These are phyloP conservation scores for Caranx ignobilis DNA, from an alignment of 2,113 vertebrate genomes.

Conservation along the genomic window DNA sequence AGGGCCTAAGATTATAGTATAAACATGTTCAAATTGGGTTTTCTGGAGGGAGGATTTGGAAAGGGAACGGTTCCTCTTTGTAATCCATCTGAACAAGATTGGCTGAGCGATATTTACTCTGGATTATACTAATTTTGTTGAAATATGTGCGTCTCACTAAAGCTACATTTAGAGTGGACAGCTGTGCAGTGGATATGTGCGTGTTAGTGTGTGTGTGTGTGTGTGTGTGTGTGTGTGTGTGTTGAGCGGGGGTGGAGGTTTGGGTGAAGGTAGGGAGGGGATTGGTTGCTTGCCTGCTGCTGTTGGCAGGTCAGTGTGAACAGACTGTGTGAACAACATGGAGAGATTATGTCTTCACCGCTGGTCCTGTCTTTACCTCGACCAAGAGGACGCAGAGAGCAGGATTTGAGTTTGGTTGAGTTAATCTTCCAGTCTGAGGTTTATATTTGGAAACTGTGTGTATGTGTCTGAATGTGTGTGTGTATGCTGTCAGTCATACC, in stretches of 20 bases:
- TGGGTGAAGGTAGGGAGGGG: constrained; percentile 13
- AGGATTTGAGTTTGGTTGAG: constrained; percentile 68
- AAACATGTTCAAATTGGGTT: constrained; percentile 2
- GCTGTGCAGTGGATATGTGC: constrained; percentile 43
- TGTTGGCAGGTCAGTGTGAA: constrained; percentile 76
- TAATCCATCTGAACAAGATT: constrained; percentile 61
- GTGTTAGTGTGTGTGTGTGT: constrained; percentile 9
- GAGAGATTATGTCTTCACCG: constrained; percentile 77
- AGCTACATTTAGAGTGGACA: constrained; percentile 45
- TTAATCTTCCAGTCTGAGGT: constrained; percentile 70
- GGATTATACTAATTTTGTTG: constrained; percentile 50
- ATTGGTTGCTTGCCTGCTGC: constrained; percentile 53
- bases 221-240: neutral
- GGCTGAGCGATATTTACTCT: constrained; percentile 42
- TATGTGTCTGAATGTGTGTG: constrained; percentile 20
- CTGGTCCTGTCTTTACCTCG: constrained; percentile 63
- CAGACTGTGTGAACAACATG: constrained; percentile 73
- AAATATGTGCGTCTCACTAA: constrained; percentile 38
- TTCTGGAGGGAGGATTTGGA: constrained; percentile 24
- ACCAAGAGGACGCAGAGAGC: constrained; percentile 50
- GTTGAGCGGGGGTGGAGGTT: no score
- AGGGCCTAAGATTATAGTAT: constrained; percentile 6
- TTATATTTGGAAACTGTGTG: constrained; percentile 67
- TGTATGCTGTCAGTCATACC: constrained; percentile 6
- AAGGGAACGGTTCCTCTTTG: constrained; percentile 20